phyloP scores from a whole-genome alignment of 2,113 vertebrate genomes.

The Aepyceros melampus region DNA sequence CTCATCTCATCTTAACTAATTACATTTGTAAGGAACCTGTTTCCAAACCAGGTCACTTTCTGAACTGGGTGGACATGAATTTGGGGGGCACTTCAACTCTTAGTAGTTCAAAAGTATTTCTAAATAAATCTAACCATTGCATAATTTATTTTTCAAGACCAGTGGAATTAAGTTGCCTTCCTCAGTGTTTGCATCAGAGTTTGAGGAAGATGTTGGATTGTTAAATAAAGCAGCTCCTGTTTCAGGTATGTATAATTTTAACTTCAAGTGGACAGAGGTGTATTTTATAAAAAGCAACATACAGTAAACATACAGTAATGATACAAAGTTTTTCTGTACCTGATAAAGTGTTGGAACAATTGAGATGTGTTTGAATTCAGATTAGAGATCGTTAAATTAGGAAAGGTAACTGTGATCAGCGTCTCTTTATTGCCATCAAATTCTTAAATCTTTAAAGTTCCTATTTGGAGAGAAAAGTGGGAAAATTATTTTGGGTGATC shows the following conservation, averaged over 20 bases:
- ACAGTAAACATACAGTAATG: neutral
- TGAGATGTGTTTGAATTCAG: neutral
- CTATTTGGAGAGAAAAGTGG: neutral
- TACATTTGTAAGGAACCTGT: neutral
- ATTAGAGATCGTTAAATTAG: neutral
- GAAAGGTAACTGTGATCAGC: neutral
- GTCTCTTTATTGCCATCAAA: neutral
- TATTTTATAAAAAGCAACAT: neutral
- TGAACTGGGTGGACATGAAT: neutral
- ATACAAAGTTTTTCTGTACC: neutral
- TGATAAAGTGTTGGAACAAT: neutral
- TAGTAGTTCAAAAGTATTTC: neutral
- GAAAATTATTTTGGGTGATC: neutral
- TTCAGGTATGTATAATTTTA: constrained; percentile 84
- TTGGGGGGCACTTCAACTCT: neutral
- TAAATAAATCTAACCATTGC: neutral
- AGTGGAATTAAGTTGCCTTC: constrained; percentile 92
- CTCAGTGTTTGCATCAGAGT: constrained; percentile 97
- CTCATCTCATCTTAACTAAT: neutral
- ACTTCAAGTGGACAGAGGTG: neutral
- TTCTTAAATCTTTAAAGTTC: neutral
- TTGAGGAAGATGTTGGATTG: constrained; percentile 95
- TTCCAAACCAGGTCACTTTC: neutral
- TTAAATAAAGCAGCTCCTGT: constrained; percentile 98
- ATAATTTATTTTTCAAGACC: constrained; percentile 75